Percentiles rank a stretch among this genome's conserved stretches.
phyloP scores from a whole-genome alignment of 2,888 invertebrate species.

The Vannuccia rotundouncinata region DNA sequence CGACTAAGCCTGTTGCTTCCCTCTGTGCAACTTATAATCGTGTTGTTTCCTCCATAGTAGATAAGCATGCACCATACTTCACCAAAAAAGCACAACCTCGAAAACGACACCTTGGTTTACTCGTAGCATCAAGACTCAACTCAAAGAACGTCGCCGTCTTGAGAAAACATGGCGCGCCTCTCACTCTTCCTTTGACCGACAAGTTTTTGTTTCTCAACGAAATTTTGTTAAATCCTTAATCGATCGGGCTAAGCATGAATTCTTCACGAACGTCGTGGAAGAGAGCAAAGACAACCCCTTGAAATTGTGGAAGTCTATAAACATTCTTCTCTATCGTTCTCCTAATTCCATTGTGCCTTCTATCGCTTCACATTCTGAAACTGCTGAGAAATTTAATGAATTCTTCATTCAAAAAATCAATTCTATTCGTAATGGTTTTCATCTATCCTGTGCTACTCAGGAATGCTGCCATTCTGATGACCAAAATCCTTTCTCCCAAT shows the following conservation, averaged over 20 bases:
- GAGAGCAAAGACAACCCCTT: not conserved
- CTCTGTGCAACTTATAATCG: too few relatives aligned
- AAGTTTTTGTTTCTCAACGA: not conserved
- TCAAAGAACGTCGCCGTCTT: not conserved
- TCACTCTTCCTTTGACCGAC: not conserved
- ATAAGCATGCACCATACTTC: not conserved
- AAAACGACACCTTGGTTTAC: not conserved
- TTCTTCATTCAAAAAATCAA: not conserved
- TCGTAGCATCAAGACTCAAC: not conserved
- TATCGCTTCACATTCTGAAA: not conserved
- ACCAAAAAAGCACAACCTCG: not conserved
- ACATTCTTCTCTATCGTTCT: not conserved
- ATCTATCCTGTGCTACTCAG: not conserved
- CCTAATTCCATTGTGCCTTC: not conserved
- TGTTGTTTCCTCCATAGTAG: too few relatives aligned
- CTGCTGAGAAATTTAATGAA: not conserved
- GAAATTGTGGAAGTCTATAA: not conserved
- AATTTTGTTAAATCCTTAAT: not conserved
- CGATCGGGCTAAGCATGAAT: not conserved
- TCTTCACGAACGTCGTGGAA: not conserved
- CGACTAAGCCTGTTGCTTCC: too few relatives aligned
- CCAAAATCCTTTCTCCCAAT: too few relatives aligned
- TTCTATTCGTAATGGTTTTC: not conserved
- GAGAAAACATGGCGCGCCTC: not conserved
- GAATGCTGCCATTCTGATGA: too few relatives aligned